phyloP scores from a whole-genome alignment of 2,797 vertebrate genomes.

The Sylvia borin region DNA sequence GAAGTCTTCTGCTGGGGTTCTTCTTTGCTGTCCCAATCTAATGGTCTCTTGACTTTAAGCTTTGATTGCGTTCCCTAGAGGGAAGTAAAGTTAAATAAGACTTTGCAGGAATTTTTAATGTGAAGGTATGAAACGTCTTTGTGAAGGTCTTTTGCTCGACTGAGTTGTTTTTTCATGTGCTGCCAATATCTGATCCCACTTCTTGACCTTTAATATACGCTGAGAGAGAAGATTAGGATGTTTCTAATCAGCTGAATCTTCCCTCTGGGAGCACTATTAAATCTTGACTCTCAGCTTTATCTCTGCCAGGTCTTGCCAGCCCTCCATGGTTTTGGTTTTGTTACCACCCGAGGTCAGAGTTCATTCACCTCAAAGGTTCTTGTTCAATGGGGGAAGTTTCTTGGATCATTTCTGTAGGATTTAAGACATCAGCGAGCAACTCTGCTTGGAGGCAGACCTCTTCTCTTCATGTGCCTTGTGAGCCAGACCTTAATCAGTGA shows the following conservation, averaged over 20 bases:
- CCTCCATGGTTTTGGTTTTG: slow-evolving; percentile 29
- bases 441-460: neutral
- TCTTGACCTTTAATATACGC: slow-evolving; percentile 56
- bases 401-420: slow-evolving; percentile 24
- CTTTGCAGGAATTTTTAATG: slow-evolving; percentile 32
- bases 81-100: slow-evolving; percentile 20
- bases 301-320: slow-evolving; percentile 38
- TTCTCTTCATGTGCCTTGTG: neutral
- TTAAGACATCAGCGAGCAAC: neutral
- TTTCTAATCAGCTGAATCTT: slow-evolving; percentile 61
- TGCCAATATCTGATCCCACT: slow-evolving; percentile 57
- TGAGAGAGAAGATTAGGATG: slow-evolving; percentile 37
- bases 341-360: slow-evolving; percentile 32
- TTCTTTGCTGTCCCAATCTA: neutral
- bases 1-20: neutral
- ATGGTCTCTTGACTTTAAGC: slow-evolving; percentile 17
- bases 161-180: slow-evolving; percentile 54
- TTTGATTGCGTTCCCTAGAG: neutral
- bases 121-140: neutral
- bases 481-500: slow-evolving; percentile 15
- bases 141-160: neutral
- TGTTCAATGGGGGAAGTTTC: slow-evolving; percentile 24
- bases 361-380: slow-evolving; percentile 42
- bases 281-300: slow-evolving; percentile 33
- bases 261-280: slow-evolving; percentile 52